Percentiles rank a stretch among this genome's conserved stretches.
Conservation (phyloP, 2,888 invertebrate genomes). For the Lepidochrysops patricia region DNA sequence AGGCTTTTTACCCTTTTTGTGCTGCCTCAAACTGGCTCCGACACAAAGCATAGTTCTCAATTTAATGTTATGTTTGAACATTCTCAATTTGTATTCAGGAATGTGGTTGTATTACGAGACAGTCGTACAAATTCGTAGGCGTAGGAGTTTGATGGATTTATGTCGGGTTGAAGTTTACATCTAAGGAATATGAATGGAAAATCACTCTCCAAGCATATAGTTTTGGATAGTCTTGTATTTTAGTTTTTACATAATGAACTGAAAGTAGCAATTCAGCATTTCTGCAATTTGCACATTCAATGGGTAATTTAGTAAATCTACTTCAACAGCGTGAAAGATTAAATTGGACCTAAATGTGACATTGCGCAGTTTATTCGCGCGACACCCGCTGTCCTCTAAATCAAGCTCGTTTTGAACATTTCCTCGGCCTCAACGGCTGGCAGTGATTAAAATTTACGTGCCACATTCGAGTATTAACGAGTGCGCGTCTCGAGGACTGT, state of each 20-base stretch:
- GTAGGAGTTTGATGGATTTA: conserved; percentile 40
- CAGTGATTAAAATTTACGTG: conserved; percentile 73
- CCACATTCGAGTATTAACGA: conserved; percentile 71
- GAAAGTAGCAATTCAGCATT: neutral
- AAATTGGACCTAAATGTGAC: conserved; percentile 16
- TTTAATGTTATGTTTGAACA: conserved; percentile 47
- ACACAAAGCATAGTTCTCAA: conserved; percentile 21
- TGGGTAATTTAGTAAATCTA: neutral
- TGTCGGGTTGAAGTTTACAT: neutral
- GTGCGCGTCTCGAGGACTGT: conserved; percentile 57
- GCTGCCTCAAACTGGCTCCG: conserved; percentile 16
- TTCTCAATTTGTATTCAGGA: conserved; percentile 58
- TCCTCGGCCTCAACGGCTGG: conserved; percentile 65
- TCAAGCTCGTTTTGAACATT: conserved; percentile 67
- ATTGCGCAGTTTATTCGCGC: conserved; percentile 40
- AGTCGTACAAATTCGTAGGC: conserved; percentile 53
- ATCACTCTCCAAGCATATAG: neutral
- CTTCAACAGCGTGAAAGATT: neutral
- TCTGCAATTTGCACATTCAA: too few species aligned
- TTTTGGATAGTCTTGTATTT: neutral
- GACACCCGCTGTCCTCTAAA: conserved; percentile 57
- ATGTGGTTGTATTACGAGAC: conserved; percentile 62
- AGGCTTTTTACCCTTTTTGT: conserved; percentile 33
- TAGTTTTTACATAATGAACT: neutral
- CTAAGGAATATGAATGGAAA: neutral